phyloP scores from a whole-genome alignment of 2,888 invertebrate genomes.

The Ceramica pisi region DNA sequence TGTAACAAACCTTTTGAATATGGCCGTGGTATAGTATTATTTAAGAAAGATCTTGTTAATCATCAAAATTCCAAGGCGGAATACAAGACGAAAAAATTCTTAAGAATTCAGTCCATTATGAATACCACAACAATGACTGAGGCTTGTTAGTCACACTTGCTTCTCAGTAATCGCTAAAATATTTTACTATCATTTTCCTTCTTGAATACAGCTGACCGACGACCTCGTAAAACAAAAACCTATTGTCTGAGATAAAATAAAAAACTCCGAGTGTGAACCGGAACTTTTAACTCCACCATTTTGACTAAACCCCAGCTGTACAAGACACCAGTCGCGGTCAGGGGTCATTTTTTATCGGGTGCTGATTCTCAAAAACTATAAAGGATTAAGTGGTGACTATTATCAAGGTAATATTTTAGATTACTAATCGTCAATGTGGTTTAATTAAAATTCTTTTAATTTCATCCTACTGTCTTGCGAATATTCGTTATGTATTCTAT shows the following conservation, averaged over 20 bases:
- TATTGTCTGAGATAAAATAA: constrained; percentile 63
- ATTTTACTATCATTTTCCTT: constrained; percentile 70
- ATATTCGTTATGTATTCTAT: background rate
- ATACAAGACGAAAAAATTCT: constrained; percentile 27
- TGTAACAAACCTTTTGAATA: background rate
- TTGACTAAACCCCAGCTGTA: constrained; percentile 25
- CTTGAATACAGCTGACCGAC: constrained; percentile 56
- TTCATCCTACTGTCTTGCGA: constrained; percentile 31
- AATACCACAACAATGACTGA: constrained; percentile 70
- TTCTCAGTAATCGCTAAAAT: constrained; percentile 68
- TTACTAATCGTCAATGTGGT: constrained; percentile 30
- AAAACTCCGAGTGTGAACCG: constrained; percentile 55
- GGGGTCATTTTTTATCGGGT: constrained; percentile 34
- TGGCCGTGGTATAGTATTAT: background rate
- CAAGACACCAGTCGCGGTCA: constrained; percentile 1
- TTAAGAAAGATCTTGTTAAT: background rate
- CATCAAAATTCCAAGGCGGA: constrained; percentile 11
- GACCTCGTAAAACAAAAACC: constrained; percentile 65
- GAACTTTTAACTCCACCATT: constrained; percentile 42
- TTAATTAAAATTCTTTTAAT: constrained; percentile 57
- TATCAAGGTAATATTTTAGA: constrained; percentile 58
- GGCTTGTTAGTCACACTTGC: constrained; percentile 70
- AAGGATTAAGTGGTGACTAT: constrained; percentile 60
- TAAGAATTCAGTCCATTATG: constrained; percentile 57
- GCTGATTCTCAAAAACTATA: constrained; percentile 57